A percentile compares a stretch with the other conserved stretches of the same genome.
Conservation (phyloP, 1,140 invertebrate species). For the Drosophila takahashii region DNA sequence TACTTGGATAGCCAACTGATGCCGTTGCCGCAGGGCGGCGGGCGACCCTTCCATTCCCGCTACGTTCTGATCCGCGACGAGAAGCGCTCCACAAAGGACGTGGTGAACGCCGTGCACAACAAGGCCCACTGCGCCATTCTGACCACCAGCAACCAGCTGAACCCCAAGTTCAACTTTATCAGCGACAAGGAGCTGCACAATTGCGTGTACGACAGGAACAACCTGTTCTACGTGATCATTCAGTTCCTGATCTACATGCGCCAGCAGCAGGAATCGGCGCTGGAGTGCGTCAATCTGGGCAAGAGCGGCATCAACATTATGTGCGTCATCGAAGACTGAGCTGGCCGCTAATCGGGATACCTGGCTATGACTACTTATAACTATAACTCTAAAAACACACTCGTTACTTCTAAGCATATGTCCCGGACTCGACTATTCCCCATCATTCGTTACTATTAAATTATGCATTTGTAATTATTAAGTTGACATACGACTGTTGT, state of each 20-base stretch:
- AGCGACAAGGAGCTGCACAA: conserved; percentile 83
- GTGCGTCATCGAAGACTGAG: conserved; percentile 89
- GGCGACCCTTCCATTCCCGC: conserved; percentile 89
- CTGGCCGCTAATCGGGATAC: not conserved
- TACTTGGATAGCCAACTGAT: conserved; percentile 93
- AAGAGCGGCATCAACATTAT: conserved; percentile 91
- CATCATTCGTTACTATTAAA: conserved; percentile 63
- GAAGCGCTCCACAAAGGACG: conserved; percentile 85
- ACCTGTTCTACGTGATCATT: conserved; percentile 92
- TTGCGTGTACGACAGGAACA: conserved; percentile 90
- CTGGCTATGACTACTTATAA: conserved; percentile 2
- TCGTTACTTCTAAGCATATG: conserved; percentile 34
- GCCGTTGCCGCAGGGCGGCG: conserved; percentile 91
- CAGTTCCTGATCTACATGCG: conserved; percentile 92
- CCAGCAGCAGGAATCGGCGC: conserved; percentile 90
- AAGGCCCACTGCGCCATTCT: conserved; percentile 82
- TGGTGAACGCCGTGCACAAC: conserved; percentile 74
- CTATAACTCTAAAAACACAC: not conserved
- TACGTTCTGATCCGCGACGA: conserved; percentile 79
- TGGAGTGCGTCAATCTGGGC: conserved; percentile 91
- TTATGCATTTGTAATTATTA: conserved; percentile 76
- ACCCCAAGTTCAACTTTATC: conserved; percentile 84
- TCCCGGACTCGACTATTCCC: conserved; percentile 6
- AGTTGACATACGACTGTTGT: conserved; percentile 56
- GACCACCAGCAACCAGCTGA: conserved; percentile 64